phyloP scores from a whole-genome alignment of 2,888 invertebrate species.

The Megaustenia siamemsis region DNA sequence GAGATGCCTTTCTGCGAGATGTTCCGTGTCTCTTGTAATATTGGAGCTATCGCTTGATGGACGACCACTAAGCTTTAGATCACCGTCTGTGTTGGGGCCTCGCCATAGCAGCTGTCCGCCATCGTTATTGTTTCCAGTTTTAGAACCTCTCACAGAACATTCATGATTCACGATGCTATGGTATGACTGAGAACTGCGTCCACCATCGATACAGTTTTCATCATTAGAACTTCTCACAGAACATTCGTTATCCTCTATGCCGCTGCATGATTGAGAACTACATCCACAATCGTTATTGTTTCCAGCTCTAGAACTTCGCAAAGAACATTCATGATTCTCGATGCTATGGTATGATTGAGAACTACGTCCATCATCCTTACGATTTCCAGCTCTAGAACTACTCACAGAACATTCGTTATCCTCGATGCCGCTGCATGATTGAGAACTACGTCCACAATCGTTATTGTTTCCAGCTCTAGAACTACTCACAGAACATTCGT shows the following conservation, averaged over 20 bases:
- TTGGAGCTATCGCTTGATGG: background rate
- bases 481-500: background rate
- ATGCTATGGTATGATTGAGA: background rate
- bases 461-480: background rate
- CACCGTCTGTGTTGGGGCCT: background rate
- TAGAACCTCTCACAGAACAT: no score
- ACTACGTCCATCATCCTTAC: no score
- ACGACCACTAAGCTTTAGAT: background rate
- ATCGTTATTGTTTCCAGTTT: background rate
- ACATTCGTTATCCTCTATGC: background rate
- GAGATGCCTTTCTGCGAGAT: background rate
- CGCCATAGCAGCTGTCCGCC: background rate
- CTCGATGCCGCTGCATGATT: no score
- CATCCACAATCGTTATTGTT: no score
- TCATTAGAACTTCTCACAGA: background rate
- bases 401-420: no score
- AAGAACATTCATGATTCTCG: background rate
- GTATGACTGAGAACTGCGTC: no score
- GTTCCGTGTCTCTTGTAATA: background rate
- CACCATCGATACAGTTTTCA: background rate
- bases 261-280: no score
- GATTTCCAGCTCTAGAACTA: no score
- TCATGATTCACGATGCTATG: no score
- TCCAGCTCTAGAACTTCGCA: background rate
- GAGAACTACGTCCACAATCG: background rate